phyloP scores from a whole-genome alignment of 1,140 invertebrate genomes.

The Neodiprion pinetum region DNA sequence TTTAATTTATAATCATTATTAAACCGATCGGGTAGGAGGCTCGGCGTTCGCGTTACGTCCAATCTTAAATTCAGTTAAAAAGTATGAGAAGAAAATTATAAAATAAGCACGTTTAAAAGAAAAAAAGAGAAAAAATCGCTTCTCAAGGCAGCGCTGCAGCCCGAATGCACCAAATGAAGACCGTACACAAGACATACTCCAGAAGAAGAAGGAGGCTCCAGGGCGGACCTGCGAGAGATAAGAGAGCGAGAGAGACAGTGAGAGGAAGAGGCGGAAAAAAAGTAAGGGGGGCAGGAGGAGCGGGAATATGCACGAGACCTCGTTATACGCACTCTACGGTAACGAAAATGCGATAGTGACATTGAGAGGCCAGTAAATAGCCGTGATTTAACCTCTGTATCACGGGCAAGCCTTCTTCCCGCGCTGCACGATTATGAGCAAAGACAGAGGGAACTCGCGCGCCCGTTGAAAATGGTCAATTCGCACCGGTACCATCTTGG shows the following conservation, averaged over 20 bases:
- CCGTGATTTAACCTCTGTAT: neutral
- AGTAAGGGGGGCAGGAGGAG: neutral
- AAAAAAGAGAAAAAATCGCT: neutral
- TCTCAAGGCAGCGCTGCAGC: too few relatives aligned
- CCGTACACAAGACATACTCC: neutral
- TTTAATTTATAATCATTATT: conserved; percentile 1
- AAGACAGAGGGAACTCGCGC: conserved; percentile 11
- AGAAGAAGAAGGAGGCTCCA: neutral
- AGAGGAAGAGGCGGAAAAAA: conserved; percentile 10
- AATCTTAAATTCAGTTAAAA: too few relatives aligned
- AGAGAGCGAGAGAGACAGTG: conserved; percentile 8
- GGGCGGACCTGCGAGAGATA: neutral
- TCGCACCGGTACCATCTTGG: conserved; percentile 11
- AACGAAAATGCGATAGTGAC: neutral
- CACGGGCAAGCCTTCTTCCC: neutral
- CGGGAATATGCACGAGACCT: neutral
- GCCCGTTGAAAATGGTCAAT: conserved; percentile 12
- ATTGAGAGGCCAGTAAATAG: neutral
- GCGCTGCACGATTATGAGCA: conserved; percentile 6
- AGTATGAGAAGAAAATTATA: neutral
- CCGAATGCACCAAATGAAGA: neutral
- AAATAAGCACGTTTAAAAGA: neutral
- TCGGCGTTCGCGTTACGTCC: neutral
- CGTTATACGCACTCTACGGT: neutral
- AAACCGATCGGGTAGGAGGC: neutral